Base-by-base conservation (phyloP, 2,113 vertebrate genomes). In the Xyrauchen texanus region DNA sequence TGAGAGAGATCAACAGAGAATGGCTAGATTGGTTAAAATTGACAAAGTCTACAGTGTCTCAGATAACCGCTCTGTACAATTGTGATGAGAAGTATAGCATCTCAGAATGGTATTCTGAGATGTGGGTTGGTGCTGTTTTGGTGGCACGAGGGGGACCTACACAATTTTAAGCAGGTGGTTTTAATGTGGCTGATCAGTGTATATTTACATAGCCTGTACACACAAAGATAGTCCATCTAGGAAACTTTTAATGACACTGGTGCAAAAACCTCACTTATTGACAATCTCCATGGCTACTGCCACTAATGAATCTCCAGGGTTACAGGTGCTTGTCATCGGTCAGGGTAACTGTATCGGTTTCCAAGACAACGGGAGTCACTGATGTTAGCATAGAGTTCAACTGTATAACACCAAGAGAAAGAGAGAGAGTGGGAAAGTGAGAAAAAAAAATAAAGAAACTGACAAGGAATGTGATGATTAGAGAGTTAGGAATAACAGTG, bases 311-410 rank as follows among this genome's bases (percentile, higher is more conserved):
- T 81, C 78, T 81, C 75, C 45, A 58, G 62, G 83, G 83, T 84
- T 84, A 84, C 76, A 58, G 61, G 61, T 66, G 53, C 72, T 68
- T 81, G 69, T 81, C 76, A 70, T 70, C 21, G n/a, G 51, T 71
- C 80, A 67, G 68, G 76, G 75, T 62, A 73, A 67, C 61, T 0
- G 46, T 65, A 62, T 65, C 13, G 76, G 83, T 84, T 84, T 81
- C 83, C 79, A 16, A 81, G 83, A 81, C 83, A 79, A 84, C 83
- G 8, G 66, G 87, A 89, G 93, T 89, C 93, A 81, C 93, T 81
- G 90, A 81, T 91, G 87, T 91, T 86, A 85, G 76, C 83, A 70
- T 68, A 45, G 82, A 81, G 85, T 90, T 85, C 83, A 86, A 69
- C 71, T 12, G 53, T 49, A 52, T 82, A 76, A 82, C 75, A 78